Base-by-base conservation (phyloP, 2,888 invertebrate species). In the Drosophila mettleri region DNA sequence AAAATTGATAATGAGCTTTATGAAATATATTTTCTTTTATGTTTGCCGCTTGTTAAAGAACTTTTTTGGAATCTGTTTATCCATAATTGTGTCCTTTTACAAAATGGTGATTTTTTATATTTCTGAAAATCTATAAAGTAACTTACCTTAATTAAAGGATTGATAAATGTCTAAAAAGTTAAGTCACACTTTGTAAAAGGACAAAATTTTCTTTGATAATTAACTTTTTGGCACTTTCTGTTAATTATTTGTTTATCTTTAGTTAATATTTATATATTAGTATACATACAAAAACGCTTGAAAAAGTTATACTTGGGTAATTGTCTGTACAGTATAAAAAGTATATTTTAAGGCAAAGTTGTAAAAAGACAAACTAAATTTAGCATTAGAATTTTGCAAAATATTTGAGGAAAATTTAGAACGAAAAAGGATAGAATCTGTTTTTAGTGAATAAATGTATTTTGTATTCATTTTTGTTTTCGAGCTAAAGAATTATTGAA, bases 251-350 rank as follows among this genome's bases (percentile, higher is more conserved):
- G 36, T 53, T 24, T 48, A 10, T 64, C 57, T 51, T 31, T 54
- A 45, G 27, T 45, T 10, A 10, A 27, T 45, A 45, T 24, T 6
- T n/a, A n/a, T n/a, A n/a, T n/a, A n/a, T n/a, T 27, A n/a, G 27
- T 45, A 45, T 45, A 45, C 24, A 45, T 45, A 86, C 88, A 88
- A 88, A 84, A 84, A 88, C 80, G 70, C 75, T 60, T 62, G 58
- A 43, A 52, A 62, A 46, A 59, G 48, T 49, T 52, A 59, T 52
- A 49, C 62, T 62, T 62, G 53, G 38, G 67, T 81, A 75, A 62
- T 64, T 64, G 45, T 77, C 43, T 78, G 80, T 79, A 77, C 70
- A 77, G 61, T 61, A 53, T 71, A 45, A 39, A 43, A 33, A 20
- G 29, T 31, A 16, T 60, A 20, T 41, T 51, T 57, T 41, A 46